These are phyloP conservation scores for Microcebus tavaratra DNA, from an alignment of 2,113 vertebrate species.

Conservation along the genomic window DNA sequence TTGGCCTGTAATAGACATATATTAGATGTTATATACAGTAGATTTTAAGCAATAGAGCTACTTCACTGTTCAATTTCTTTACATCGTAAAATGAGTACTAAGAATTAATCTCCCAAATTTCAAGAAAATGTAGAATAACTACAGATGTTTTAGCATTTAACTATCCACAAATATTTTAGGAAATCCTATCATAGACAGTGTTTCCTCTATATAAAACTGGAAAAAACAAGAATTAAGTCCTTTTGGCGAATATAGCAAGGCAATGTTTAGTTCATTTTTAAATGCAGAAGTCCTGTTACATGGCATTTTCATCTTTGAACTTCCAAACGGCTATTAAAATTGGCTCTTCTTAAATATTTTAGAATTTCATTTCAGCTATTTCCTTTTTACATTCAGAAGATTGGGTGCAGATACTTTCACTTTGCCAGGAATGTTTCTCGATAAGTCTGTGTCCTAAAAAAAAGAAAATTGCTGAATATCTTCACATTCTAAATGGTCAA, in stretches of 20 bases:
- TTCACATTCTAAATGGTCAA: background rate
- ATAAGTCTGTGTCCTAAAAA: conserved; percentile 94
- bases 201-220: conserved; percentile 67
- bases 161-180: conserved; percentile 57
- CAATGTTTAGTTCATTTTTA: conserved; percentile 63
- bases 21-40: background rate
- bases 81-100: conserved; percentile 57
- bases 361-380: conserved; percentile 83
- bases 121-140: conserved; percentile 56
- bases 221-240: conserved; percentile 46
- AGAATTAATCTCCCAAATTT: conserved; percentile 34
- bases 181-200: conserved; percentile 35
- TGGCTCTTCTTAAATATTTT: conserved; percentile 49
- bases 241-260: conserved; percentile 64
- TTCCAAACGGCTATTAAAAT: conserved; percentile 61
- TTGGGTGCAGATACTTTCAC: conserved; percentile 98
- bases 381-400: conserved; percentile 93
- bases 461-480: conserved; percentile 58
- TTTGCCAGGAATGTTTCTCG: conserved; percentile 97
- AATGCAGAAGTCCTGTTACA: conserved; percentile 49
- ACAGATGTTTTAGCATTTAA: conserved; percentile 51
- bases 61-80: conserved; percentile 29
- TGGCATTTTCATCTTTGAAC: conserved; percentile 52
- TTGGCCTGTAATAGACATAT: background rate
- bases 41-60: conserved; percentile 13